Evolutionary conservation across 2,797 vertebrate species (phyloP).

Genomic region (Acanthornis magna): DNA sequence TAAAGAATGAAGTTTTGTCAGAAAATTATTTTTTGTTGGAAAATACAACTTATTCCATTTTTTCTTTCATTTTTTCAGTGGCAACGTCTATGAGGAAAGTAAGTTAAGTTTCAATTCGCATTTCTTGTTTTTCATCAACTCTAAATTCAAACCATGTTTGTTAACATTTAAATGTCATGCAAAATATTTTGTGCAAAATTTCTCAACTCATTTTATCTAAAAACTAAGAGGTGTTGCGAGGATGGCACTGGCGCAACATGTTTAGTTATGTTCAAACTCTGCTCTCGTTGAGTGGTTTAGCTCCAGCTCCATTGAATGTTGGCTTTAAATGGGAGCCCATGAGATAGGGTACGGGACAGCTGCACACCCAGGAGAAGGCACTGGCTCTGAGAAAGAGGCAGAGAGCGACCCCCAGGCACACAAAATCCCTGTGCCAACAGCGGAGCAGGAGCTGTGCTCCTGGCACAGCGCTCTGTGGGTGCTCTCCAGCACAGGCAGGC

Average conservation of each 20-base stretch:
- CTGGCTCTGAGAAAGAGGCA: not conserved
- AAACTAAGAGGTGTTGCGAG: not conserved
- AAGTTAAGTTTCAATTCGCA: not conserved
- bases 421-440: not conserved
- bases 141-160: not conserved
- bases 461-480: not conserved
- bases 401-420: not conserved
- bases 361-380: not conserved
- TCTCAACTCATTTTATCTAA: not conserved
- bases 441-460: not conserved
- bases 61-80: not conserved
- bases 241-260: not conserved
- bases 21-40: not conserved
- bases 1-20: not conserved
- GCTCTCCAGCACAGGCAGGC: not conserved
- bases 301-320: not conserved
- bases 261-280: not conserved
- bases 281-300: not conserved
- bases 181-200: not conserved
- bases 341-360: not conserved
- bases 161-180: not conserved
- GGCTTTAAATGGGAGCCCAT: not conserved
- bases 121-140: not conserved
- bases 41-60: not conserved
- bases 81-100: not conserved